phyloP scores from a whole-genome alignment of 2,113 vertebrate genomes.

The Dascyllus trimaculatus region DNA sequence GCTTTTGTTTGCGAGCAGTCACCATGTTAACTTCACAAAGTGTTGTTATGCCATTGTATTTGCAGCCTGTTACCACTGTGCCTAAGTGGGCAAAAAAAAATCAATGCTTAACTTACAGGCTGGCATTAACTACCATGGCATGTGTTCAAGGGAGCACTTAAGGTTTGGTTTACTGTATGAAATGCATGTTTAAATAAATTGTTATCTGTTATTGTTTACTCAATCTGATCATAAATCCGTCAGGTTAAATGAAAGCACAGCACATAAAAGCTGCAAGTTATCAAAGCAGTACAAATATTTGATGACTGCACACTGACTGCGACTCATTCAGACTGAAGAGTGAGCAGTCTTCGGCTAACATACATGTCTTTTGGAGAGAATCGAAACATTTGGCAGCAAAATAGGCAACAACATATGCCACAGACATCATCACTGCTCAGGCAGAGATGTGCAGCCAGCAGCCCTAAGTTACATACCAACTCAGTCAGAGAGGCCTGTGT shows the following conservation, averaged over 20 bases:
- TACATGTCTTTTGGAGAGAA: too few species aligned
- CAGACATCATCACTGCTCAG: too few species aligned
- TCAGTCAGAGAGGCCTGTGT: constrained; percentile 7
- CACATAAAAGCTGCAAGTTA: not conserved
- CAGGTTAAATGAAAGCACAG: not conserved
- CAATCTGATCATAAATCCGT: not conserved
- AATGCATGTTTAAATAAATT: not conserved
- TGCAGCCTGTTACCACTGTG: not conserved
- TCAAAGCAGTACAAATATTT: not conserved
- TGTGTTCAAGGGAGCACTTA: constrained; percentile 10
- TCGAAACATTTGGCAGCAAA: too few species aligned
- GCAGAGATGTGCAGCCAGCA: too few species aligned
- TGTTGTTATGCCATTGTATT: not conserved
- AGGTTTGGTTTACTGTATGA: not conserved
- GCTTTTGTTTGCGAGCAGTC: not conserved
- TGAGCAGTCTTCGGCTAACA: too few species aligned
- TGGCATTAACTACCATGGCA: not conserved
- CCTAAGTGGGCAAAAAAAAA: not conserved
- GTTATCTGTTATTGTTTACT: not conserved
- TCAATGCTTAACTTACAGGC: not conserved
- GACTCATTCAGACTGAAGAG: too few species aligned
- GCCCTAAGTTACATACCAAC: not conserved
- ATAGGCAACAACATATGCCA: too few species aligned
- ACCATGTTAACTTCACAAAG: not conserved
- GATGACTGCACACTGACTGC: too few species aligned